These are phyloP conservation scores for Thymallus thymallus DNA, from an alignment of 2,113 vertebrate genomes.

Conservation along the genomic window DNA sequence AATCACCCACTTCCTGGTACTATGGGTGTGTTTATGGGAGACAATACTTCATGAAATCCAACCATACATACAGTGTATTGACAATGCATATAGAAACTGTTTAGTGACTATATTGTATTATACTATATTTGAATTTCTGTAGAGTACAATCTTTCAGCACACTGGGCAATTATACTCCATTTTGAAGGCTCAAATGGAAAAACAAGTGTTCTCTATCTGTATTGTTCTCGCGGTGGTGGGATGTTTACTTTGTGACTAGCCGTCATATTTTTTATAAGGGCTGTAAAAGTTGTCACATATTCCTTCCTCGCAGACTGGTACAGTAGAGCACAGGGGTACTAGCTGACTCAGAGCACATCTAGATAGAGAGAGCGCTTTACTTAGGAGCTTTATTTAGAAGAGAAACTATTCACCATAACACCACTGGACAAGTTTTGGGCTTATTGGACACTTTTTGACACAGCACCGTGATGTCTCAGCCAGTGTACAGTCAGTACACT, in stretches of 20 bases:
- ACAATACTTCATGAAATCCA: too few species aligned
- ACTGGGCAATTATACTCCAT: too few species aligned
- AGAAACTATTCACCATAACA: neutral
- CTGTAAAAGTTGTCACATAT: conserved; percentile 62
- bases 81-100: neutral
- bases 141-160: neutral
- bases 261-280: conserved; percentile 47
- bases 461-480: conserved; percentile 38
- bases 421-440: neutral
- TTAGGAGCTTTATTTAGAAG: neutral
- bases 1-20: neutral
- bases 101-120: too few species aligned
- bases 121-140: neutral
- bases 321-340: conserved; percentile 12
- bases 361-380: neutral
- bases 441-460: neutral
- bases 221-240: conserved; percentile 19
- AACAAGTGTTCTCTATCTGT: conserved; percentile 15
- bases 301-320: conserved; percentile 25
- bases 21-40: too few species aligned
- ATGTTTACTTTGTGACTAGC: conserved; percentile 67
- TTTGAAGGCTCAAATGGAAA: neutral
- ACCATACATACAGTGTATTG: neutral
- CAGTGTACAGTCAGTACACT: neutral
- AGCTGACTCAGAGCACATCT: neutral